Conservation (phyloP, 2,113 vertebrate genomes). For the Spea multiplicata region DNA sequence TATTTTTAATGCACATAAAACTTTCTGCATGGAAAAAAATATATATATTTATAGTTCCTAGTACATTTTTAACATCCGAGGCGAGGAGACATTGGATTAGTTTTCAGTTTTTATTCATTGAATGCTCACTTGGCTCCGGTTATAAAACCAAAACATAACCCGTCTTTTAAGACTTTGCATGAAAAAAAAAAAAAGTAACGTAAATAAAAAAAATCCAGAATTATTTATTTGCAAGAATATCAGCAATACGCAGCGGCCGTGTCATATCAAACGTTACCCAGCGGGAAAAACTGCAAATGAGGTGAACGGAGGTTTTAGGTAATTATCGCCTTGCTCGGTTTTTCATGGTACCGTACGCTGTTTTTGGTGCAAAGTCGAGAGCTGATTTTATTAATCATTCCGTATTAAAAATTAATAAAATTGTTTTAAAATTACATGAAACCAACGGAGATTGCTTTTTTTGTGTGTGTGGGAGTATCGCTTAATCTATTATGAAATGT, state of each 20-base stretch:
- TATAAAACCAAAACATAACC: constrained; percentile 43
- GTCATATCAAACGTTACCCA: neutral
- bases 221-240: constrained; percentile 49
- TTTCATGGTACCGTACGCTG: constrained; percentile 46
- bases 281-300: neutral
- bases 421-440: constrained; percentile 53
- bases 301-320: constrained; percentile 25
- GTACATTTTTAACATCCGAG: constrained; percentile 41
- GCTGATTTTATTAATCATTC: constrained; percentile 55
- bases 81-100: constrained; percentile 46
- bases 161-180: constrained; percentile 51
- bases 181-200: constrained; percentile 41
- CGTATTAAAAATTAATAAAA: constrained; percentile 52
- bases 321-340: constrained; percentile 47
- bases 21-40: constrained; percentile 51
- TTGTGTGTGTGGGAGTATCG: too few species aligned
- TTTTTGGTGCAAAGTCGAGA: constrained; percentile 53
- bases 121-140: constrained; percentile 55
- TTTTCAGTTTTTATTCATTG: constrained; percentile 26
- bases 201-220: too few species aligned
- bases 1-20: too few species aligned
- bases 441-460: neutral
- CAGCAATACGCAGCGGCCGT: constrained; percentile 15
- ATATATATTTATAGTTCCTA: constrained; percentile 20
- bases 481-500: too few species aligned